Conservation (phyloP, 1,140 invertebrate genomes). For the Alviniconcha marisindica region DNA sequence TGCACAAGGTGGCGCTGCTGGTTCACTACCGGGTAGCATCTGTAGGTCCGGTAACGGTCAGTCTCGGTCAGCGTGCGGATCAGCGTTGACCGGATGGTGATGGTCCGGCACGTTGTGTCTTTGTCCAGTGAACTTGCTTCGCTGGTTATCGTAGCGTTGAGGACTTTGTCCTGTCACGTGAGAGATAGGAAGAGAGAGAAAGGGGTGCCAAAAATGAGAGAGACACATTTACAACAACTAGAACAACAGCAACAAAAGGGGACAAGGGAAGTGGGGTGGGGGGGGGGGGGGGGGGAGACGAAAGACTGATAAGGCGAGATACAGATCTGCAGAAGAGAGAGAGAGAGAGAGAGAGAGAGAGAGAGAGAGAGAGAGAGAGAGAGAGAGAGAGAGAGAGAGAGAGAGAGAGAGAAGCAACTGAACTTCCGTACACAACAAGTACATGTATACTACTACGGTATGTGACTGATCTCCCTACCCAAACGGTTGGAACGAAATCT, state of each 20-base stretch:
- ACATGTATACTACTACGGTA: too few relatives aligned
- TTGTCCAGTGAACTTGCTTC: neutral
- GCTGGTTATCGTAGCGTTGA: neutral
- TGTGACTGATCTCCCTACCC: neutral
- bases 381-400: slow-evolving; percentile 34
- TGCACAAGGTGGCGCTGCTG: neutral
- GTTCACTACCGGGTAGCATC: neutral
- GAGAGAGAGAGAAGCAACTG: slow-evolving; percentile 7
- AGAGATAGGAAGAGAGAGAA: slow-evolving; percentile 30
- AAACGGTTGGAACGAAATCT: neutral
- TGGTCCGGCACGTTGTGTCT: neutral
- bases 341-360: slow-evolving; percentile 35
- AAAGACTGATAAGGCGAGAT: neutral
- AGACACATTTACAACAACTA: too few relatives aligned
- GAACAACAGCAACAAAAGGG: too few relatives aligned
- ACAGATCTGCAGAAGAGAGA: slow-evolving; percentile 26
- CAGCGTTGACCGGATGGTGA: neutral
- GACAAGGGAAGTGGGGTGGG: too few relatives aligned
- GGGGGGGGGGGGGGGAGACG: too few relatives aligned
- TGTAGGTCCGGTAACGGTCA: slow-evolving; percentile 1
- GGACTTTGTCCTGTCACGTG: neutral
- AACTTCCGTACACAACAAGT: too few relatives aligned
- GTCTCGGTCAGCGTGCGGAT: neutral
- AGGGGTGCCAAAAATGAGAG: slow-evolving; percentile 17
- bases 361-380: slow-evolving; percentile 32